Evolutionary conservation across 2,888 invertebrate genomes (phyloP).

Genomic region (Tipula helvola): DNA sequence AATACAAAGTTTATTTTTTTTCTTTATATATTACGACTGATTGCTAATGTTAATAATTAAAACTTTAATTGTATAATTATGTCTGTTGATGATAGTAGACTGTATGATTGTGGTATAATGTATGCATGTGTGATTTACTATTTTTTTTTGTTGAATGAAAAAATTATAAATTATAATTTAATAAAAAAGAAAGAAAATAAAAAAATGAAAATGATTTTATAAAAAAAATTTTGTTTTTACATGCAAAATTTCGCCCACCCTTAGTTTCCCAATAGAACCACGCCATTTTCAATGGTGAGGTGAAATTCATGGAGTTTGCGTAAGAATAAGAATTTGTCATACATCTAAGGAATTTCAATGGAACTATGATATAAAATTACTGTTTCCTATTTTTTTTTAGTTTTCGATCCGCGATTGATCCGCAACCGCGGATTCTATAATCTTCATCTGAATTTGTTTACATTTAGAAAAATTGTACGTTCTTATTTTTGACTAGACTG

Average conservation of each 20-base stretch:
- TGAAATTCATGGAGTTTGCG: too few relatives aligned
- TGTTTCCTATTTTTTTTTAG: too few relatives aligned
- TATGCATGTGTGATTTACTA: neutral
- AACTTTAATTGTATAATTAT: neutral
- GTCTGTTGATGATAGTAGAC: neutral
- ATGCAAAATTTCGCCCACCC: neutral
- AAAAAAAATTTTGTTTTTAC: neutral
- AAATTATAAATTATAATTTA: neutral
- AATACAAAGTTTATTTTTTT: neutral
- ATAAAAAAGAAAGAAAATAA: neutral
- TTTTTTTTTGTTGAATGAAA: neutral
- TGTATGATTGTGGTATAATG: neutral
- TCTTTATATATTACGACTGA: neutral
- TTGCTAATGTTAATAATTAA: neutral
- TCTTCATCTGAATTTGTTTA: too few relatives aligned
- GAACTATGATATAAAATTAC: too few relatives aligned
- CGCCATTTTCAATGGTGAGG: too few relatives aligned
- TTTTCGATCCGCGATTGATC: too few relatives aligned
- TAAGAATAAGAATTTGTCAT: too few relatives aligned
- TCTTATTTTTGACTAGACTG: too few relatives aligned
- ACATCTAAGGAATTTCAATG: too few relatives aligned
- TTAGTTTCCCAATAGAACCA: neutral
- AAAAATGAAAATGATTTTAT: neutral
- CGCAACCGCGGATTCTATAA: too few relatives aligned
- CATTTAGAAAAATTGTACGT: too few relatives aligned